phyloP scores from a whole-genome alignment of 1,140 invertebrate genomes.

The Panulirus ornatus region DNA sequence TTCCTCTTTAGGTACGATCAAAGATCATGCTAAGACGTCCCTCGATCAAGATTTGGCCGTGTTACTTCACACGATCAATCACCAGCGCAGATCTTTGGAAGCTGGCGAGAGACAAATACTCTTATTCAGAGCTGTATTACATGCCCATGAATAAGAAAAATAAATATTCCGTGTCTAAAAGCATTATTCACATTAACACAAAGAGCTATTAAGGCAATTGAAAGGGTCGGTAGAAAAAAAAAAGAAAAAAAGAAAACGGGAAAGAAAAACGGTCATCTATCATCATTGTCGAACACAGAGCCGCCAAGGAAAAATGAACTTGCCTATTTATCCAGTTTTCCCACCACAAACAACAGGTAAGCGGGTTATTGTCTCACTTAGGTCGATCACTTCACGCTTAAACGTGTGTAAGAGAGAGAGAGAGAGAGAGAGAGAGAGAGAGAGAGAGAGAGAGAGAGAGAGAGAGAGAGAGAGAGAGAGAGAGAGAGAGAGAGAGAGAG shows the following conservation, averaged over 20 bases:
- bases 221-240: neutral
- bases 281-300: neutral
- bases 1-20: too few relatives aligned
- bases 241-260: neutral
- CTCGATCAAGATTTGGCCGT: neutral
- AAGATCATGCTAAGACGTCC: too few relatives aligned
- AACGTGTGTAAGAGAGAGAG: neutral
- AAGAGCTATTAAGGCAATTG: neutral
- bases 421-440: neutral
- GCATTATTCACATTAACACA: neutral
- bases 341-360: too few relatives aligned
- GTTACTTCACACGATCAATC: neutral
- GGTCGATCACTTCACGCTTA: neutral
- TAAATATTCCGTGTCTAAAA: neutral
- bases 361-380: too few relatives aligned
- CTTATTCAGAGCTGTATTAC: neutral
- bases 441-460: neutral
- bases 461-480: neutral
- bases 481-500: neutral
- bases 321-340: too few relatives aligned
- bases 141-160: neutral
- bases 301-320: neutral
- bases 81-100: neutral
- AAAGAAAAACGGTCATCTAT: neutral
- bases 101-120: neutral